Evolutionary conservation across 2,797 vertebrate genomes (phyloP).

Genomic region (Peromyscus aztecus): DNA sequence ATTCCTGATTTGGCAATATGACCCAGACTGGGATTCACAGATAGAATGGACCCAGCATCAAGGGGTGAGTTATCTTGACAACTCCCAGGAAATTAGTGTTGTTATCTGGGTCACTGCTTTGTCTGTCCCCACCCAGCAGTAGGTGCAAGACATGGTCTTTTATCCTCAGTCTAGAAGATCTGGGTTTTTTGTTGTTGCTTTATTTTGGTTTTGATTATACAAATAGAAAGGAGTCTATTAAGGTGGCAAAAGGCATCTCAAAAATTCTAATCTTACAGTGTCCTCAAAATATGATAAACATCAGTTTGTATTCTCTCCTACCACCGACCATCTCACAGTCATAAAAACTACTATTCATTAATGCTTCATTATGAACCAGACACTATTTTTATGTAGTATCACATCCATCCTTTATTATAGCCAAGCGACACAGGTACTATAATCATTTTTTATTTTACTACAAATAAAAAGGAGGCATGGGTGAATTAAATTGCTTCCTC

Average conservation of each 20-base stretch:
- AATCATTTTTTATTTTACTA: slow-evolving; percentile 47
- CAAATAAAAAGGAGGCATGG: background rate
- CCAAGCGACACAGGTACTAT: background rate
- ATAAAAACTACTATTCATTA: background rate
- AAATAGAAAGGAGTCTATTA: background rate
- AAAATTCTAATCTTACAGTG: slow-evolving; percentile 36
- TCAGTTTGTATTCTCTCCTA: slow-evolving; percentile 7
- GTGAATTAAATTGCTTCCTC: slow-evolving; percentile 1
- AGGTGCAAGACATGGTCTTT: background rate
- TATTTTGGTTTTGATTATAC: slow-evolving; percentile 19
- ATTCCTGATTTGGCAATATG: background rate
- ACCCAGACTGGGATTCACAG: slow-evolving; percentile 39
- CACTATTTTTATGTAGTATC: background rate
- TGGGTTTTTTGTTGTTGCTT: background rate
- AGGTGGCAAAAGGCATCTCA: background rate
- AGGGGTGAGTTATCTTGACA: slow-evolving; percentile 12
- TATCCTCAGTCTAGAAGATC: background rate
- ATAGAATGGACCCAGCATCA: background rate
- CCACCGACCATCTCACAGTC: background rate
- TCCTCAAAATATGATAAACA: background rate
- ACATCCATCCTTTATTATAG: background rate
- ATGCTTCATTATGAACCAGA: background rate
- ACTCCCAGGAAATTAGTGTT: slow-evolving; percentile 50
- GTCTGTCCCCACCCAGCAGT: background rate
- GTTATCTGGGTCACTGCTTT: background rate